Conservation (phyloP, 2,888 invertebrate genomes). For the Acrobasis suavella region DNA sequence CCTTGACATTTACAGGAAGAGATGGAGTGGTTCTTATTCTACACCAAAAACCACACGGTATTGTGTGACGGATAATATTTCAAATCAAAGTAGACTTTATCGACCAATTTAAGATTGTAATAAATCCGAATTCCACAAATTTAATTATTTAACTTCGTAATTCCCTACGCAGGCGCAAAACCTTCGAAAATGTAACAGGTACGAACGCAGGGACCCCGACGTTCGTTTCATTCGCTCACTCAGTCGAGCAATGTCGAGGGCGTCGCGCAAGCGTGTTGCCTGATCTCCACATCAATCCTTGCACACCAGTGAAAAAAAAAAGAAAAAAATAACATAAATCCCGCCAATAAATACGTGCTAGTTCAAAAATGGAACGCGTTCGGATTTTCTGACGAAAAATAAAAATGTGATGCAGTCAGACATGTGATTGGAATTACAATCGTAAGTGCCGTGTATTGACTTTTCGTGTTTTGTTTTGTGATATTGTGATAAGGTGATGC, state of each 20-base stretch:
- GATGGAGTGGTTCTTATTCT: too few species aligned
- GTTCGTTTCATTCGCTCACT: conserved; percentile 48
- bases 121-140: conserved; percentile 49
- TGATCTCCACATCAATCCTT: conserved; percentile 37
- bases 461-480: conserved; percentile 71
- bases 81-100: conserved; percentile 30
- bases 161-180: conserved; percentile 59
- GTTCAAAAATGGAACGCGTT: conserved; percentile 46
- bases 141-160: conserved; percentile 45
- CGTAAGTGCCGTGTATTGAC: conserved; percentile 63
- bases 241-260: conserved; percentile 64
- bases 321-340: conserved; percentile 42
- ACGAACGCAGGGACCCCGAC: conserved; percentile 43
- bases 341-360: conserved; percentile 38
- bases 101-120: conserved; percentile 42
- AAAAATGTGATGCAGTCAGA: conserved; percentile 38
- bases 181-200: conserved; percentile 60
- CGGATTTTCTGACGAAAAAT: conserved; percentile 32
- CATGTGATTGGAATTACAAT: conserved; percentile 40
- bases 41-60: too few species aligned
- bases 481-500: conserved; percentile 71
- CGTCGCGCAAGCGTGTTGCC: conserved; percentile 64
- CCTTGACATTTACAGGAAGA: too few species aligned
- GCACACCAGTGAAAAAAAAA: conserved; percentile 46
- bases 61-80: neutral